Evolutionary conservation across 2,888 invertebrate species (phyloP), one percentile per base, ranked within the genome.

Genomic region (Ecliptopera silaceata): DNA sequence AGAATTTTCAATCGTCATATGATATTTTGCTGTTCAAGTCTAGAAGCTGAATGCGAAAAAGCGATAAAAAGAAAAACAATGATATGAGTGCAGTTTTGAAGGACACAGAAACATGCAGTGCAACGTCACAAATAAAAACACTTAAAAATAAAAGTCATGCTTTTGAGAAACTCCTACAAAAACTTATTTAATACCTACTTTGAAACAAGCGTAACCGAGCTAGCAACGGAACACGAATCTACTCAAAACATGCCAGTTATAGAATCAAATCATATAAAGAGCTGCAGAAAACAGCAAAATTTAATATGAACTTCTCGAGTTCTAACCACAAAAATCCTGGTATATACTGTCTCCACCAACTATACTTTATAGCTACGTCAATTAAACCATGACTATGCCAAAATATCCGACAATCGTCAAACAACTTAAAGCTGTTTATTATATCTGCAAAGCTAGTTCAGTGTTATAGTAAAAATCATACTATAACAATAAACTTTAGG

Each of bases 81-180:
- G 88, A 88, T 84, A 83, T 88, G 77, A 80, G 88, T 90, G 90
- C 88, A 84, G 77, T 61, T n/a, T 66, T 79, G 84, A 86, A 89
- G 88, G 88, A 87, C 88, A 86, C 61, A 81, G 82, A 82, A 78
- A 66, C 88, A 86, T 88, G 86, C 89, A 69, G 46, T 77, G 77
- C 74, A 67, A 58, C 50, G 64, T 69, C 65, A 71, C 59, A 69
- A 69, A 66, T 63, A 64, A 66, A 51, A 68, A 56, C 65, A 71
- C 61, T 49, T 47, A 44, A 61, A 68, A 66, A 56, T 59, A 64
- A 64, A 52, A 53, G 41, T 13, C 71, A 68, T 65, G 64, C 61
- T 18, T 41, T 32, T 48, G 44, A 50, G 20, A 48, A 57, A 41
- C 56, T 53, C 52, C 50, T 53, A 57, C 59, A 46, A 61, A 64